Evolutionary conservation across 1,140 invertebrate species (phyloP), one percentile per base, ranked within the genome.

Genomic region (Solen grandis): DNA sequence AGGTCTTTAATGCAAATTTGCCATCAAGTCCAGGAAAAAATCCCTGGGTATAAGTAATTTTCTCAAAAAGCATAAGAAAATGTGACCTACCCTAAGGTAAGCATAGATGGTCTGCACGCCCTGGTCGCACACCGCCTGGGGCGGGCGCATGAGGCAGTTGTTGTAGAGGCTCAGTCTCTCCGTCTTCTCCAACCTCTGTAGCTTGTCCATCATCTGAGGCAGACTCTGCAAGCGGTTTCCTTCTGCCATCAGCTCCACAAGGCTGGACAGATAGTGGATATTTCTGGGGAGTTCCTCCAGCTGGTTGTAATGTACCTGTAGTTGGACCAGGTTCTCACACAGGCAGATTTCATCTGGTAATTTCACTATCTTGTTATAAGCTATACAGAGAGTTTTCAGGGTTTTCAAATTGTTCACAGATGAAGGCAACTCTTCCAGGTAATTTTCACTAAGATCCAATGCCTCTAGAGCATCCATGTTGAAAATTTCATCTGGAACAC

Each of bases 391-490:
- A 22, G 81, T 62, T 46, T 79, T 74, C n/a, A 91, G 73, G 8
- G 85, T 84, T 27, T 84, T 86, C 29, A 91, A 79, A 31, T 85
- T 79, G 27, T 60, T 77, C 16, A 92, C 60, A 38, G 78, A 80
- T 1, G 66, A 38, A 0, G 88, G 88, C n/a, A 91, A 77, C 31
- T 82, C 78, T 54, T 87, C 82, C 35, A 92, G 79, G 69, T 88
- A 87, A 80, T 91, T 92, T 55, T 91, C 88, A 73, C 87, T 84
- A 14, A 92, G 54, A 35, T 90, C 87, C 31, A 92, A 35, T 50
- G 86, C 78, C 70, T 89, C 85, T 50, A 92, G 78, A 62, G 82
- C 75, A 22, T 88, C 77, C 52, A 91, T 84, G 38, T 86, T 72
- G 77, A 90, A 92, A 5, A 91, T 60, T 75, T 87, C 87, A 41